Conservation (phyloP, 2,888 invertebrate species). For the Saturnia japonica region DNA sequence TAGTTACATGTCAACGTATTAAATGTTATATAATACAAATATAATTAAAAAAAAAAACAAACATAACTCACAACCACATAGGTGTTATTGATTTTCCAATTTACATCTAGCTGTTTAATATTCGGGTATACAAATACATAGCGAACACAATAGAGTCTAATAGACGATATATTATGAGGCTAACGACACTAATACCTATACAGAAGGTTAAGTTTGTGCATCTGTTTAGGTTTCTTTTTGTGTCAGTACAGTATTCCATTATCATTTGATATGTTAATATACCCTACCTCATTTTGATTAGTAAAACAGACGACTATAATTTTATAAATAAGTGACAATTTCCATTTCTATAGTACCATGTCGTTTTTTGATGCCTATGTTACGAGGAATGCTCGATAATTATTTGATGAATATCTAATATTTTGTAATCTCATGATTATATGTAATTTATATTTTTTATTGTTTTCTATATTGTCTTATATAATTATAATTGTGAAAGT, state of each 20-base stretch:
- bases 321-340: constrained; percentile 6
- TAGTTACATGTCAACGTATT: background rate
- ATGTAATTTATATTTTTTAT: background rate
- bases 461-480: background rate
- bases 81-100: constrained; percentile 28
- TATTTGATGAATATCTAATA: constrained; percentile 5
- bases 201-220: constrained; percentile 37
- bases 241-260: constrained; percentile 39
- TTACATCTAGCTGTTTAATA: constrained; percentile 26
- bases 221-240: constrained; percentile 36
- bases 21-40: background rate
- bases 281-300: constrained; percentile 41
- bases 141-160: constrained; percentile 32
- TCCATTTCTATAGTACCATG: background rate
- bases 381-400: background rate
- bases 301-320: constrained; percentile 17
- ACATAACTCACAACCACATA: constrained; percentile 12
- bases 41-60: background rate
- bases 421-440: constrained; percentile 14
- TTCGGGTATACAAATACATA: constrained; percentile 21
- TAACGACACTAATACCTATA: constrained; percentile 31
- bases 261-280: constrained; percentile 24
- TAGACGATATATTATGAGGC: constrained; percentile 32
- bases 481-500: constrained; percentile 9
- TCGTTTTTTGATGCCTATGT: background rate